A percentile compares a stretch with the other conserved stretches of the same genome.
These are phyloP conservation scores for Sparidentex hasta DNA, from an alignment of 2,797 vertebrate genomes.

Conservation along the genomic window DNA sequence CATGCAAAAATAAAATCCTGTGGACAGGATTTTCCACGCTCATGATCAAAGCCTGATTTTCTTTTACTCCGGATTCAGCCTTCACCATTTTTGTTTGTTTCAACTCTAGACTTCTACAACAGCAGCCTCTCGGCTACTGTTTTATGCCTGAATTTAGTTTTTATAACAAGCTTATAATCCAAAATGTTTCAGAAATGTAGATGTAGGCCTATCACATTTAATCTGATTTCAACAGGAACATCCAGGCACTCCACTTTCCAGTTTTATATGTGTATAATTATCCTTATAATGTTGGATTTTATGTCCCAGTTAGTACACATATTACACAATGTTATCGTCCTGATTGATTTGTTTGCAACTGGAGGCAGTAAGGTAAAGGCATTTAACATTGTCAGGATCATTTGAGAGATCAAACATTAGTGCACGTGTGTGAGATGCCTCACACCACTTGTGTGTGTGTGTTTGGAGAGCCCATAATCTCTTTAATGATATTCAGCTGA, in stretches of 20 bases:
- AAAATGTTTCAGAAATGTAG: constrained; percentile 58
- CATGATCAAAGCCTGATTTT: constrained; percentile 92
- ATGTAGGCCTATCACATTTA: constrained; percentile 55
- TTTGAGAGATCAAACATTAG: constrained; percentile 49
- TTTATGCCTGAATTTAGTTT: constrained; percentile 69
- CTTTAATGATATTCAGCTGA: constrained; percentile 53
- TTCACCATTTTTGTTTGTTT: constrained; percentile 89
- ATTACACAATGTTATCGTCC: constrained; percentile 31
- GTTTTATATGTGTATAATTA: constrained; percentile 49
- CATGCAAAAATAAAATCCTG: constrained; percentile 92
- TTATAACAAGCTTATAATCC: constrained; percentile 75
- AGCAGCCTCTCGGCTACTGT: constrained; percentile 67
- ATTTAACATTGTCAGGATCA: constrained; percentile 54
- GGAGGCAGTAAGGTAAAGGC: constrained; percentile 51
- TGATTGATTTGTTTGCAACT: constrained; percentile 60
- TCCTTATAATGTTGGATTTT: constrained; percentile 49
- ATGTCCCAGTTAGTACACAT: constrained; percentile 38
- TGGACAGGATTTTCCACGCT: constrained; percentile 92
- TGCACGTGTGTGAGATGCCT: constrained; percentile 28
- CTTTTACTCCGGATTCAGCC: constrained; percentile 88
- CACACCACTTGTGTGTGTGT: constrained; percentile 7
- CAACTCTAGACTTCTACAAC: constrained; percentile 77
- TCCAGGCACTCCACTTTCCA: constrained; percentile 33
- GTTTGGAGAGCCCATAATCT: constrained; percentile 48
- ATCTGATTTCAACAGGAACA: constrained; percentile 62